Base-by-base conservation (phyloP, 2,888 invertebrate species). In the Temnothorax ravouxi region DNA sequence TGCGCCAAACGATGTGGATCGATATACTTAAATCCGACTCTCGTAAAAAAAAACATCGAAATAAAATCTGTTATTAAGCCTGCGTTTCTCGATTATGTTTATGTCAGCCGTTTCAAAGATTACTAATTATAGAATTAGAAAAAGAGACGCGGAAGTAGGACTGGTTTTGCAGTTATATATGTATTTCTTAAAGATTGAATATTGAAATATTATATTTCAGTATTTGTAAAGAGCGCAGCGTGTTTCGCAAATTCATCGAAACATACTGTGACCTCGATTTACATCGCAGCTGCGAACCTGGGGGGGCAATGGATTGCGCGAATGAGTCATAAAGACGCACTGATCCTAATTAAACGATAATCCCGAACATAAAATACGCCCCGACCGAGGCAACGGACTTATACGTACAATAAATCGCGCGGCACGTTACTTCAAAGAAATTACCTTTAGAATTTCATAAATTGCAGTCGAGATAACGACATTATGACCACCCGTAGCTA, bases 291-390 rank as follows among this genome's bases (percentile, higher is more conserved):
- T 50, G 25, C 54, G 15, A 69, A 38, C 18, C 44, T 71, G 29
- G 2, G 34, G 47, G 77, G 69, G 15, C 34, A 79, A 79, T 69
- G 59, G 59, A 25, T 21, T 59, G 44, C 41, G 56, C 21, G 44
- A 79, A 44, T 79, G 56, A 79, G 69, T 59, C 69, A 59, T 69
- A 79, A 79, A 79, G 79, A 44, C 54, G 29, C 54, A 66, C 54
- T 66, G 66, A 69, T 79, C 56, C 56, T 79, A 79, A 79, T 79
- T 79, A 79, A 79, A 79, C 56, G 79, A 79, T 69, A 79, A 79
- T 79, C 47, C 41, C 56, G 44, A 69, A 59, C 69, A 47, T 79
- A 69, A 79, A 79, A 59, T 69, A 79, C 47, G 21, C 18, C 64
- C 44, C 56, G 29, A 47, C 59, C 47, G 59, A 71, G 56, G 47